Evolutionary conservation across 2,888 invertebrate genomes (phyloP).

Genomic region (Cetonia aurata): DNA sequence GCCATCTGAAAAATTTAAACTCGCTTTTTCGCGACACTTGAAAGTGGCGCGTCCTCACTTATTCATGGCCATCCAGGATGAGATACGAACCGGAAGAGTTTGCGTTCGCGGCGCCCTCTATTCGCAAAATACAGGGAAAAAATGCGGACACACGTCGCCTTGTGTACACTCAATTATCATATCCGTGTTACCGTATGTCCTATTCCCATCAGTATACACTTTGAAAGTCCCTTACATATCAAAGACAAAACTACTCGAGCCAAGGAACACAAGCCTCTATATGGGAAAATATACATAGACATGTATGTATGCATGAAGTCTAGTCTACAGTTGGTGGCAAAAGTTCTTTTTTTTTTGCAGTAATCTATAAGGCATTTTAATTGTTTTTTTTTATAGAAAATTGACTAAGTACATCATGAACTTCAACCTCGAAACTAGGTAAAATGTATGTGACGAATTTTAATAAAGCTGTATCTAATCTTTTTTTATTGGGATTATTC

Average conservation of each 20-base stretch:
- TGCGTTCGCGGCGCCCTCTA: conserved; percentile 15
- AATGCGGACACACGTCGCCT: conserved; percentile 12
- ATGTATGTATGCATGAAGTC: neutral
- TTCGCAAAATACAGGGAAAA: conserved; percentile 9
- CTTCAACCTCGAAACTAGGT: too few species aligned
- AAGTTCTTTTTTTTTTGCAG: neutral
- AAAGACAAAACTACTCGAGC: neutral
- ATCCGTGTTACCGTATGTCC: conserved; percentile 6
- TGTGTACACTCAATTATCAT: conserved; percentile 25
- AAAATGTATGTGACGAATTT: too few species aligned
- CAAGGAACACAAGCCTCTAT: conserved; percentile 12
- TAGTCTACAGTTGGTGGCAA: neutral
- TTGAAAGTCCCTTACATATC: conserved; percentile 16
- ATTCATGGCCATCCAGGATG: conserved; percentile 2
- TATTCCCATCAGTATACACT: conserved; percentile 19
- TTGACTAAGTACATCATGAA: too few species aligned
- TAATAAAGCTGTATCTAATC: too few species aligned
- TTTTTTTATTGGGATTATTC: too few species aligned
- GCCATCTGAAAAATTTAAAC: conserved; percentile 2
- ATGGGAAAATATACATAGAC: neutral
- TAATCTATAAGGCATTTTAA: neutral
- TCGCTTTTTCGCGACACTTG: conserved; percentile 3
- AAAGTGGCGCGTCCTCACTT: conserved; percentile 4
- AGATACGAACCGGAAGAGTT: conserved; percentile 4
- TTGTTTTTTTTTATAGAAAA: neutral